Conservation (phyloP, 2,113 vertebrate species). For the Lates calcarifer region DNA sequence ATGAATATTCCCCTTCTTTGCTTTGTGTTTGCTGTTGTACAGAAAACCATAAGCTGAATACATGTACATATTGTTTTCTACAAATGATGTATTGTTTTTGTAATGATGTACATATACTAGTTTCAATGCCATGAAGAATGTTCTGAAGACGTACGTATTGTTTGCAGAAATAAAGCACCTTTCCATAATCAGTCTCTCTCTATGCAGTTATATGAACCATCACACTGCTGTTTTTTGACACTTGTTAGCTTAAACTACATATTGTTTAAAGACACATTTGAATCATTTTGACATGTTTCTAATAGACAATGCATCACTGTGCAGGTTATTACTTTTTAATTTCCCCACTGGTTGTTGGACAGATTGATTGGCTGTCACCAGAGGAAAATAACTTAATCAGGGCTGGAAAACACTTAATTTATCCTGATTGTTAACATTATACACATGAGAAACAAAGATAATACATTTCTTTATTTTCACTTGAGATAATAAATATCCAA, state of each 20-base stretch:
- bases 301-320: constrained; percentile 7
- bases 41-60: constrained; percentile 65
- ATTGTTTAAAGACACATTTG: not conserved
- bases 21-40: constrained; percentile 70
- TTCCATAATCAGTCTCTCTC: constrained; percentile 39
- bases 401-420: no score
- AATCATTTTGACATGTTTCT: not conserved
- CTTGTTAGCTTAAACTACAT: not conserved
- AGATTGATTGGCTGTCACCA: no score
- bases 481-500: no score
- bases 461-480: no score
- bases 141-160: constrained; percentile 56
- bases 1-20: constrained; percentile 46
- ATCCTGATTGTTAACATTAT: no score
- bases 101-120: constrained; percentile 70
- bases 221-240: not conserved
- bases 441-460: no score
- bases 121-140: constrained; percentile 67
- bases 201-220: not conserved
- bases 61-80: constrained; percentile 79
- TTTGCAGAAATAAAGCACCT: constrained; percentile 82
- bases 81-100: constrained; percentile 74
- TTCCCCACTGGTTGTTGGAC: not conserved
- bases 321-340: not conserved
- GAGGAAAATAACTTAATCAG: no score